Evolutionary conservation across 2,113 vertebrate species (phyloP), one percentile per base, ranked within the genome.

Genomic region (Oenanthe oenanthe): DNA sequence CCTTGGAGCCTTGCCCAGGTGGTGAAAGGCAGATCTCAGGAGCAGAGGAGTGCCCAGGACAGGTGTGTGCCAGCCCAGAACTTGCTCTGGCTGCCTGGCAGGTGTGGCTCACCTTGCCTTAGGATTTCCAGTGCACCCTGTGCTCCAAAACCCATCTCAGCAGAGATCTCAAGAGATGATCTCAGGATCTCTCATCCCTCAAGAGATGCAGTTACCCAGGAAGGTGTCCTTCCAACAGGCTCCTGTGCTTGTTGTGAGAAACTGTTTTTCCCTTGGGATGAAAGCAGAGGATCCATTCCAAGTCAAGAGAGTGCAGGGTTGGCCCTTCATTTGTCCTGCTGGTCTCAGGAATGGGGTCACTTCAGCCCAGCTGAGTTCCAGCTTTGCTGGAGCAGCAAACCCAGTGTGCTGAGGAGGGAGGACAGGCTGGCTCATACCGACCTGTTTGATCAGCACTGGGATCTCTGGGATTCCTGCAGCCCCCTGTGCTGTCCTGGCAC

Each of bases 401-500:
- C 26, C 77, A 61, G 62, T 63, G 54, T 1, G 9, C 18, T 65
- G 56, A 38, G 74, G 57, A 77, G 56, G 36, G 6, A 53, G n/a
- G 43, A n/a, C 28, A 62, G 31, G 50, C 28, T n/a, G 77, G 34
- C 47, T 94, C 74, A 63, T 54, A 62, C 75, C 25, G 62, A 85
- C 65, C 88, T 97, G 92, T 96, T 89, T 94, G 96, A 94, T 96
- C 96, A 90, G 53, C 16, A 29, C 53, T 47, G 42, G 75, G 68
- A 74, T 82, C 62, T 62, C 65, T 48, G 89, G 53, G 91, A 95
- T 38, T 12, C 48, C 83, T 42, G 21, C 54, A 81, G 26, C 57
- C 87, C 94, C 85, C 92, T 32, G 42, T 76, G n/a, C 89, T 77
- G 63, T 93, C 67, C 84, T 38, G 48, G 95, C 29, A 88, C 93